These are phyloP conservation scores for Ennomos quercinarius DNA, from an alignment of 2,888 invertebrate species.

Conservation along the genomic window DNA sequence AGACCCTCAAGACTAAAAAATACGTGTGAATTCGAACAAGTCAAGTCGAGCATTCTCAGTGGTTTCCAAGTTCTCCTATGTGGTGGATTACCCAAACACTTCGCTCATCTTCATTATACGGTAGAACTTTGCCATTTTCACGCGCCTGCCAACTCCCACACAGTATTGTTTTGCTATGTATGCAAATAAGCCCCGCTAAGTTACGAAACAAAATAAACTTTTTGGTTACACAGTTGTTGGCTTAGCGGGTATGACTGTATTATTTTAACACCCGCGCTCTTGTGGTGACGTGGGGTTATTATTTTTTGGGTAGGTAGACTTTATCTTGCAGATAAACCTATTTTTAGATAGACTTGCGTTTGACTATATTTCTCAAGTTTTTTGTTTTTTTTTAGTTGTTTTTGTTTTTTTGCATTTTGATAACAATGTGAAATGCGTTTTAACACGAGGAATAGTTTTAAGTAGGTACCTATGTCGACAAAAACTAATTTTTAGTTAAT, in stretches of 20 bases:
- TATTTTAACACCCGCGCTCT: constrained; percentile 48
- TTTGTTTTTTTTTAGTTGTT: no score
- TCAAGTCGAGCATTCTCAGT: constrained; percentile 38
- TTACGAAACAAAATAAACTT: constrained; percentile 76
- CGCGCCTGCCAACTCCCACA: constrained; percentile 64
- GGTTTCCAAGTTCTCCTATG: constrained; percentile 72
- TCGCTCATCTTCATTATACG: constrained; percentile 80
- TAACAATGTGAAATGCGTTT: no score
- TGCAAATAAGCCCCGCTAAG: constrained; percentile 75
- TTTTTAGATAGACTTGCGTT: no score
- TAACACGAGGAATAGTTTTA: no score
- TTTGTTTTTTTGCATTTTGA: no score
- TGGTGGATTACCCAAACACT: constrained; percentile 72
- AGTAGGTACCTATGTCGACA: no score
- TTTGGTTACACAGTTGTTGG: constrained; percentile 60
- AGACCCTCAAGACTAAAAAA: constrained; percentile 42
- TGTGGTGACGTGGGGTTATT: constrained; percentile 38
- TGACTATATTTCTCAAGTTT: no score
- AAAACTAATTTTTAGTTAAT: no score
- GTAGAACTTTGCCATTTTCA: constrained; percentile 71
- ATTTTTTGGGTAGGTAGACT: constrained; percentile 19
- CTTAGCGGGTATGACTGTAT: constrained; percentile 54
- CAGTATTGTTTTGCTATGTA: constrained; percentile 68
- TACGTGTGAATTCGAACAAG: constrained; percentile 53
- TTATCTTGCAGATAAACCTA: not conserved